A percentile compares a stretch with the other conserved stretches of the same genome.
Evolutionary conservation across 2,113 vertebrate genomes (phyloP).

Genomic region (Gasterosteus aculeatus): DNA sequence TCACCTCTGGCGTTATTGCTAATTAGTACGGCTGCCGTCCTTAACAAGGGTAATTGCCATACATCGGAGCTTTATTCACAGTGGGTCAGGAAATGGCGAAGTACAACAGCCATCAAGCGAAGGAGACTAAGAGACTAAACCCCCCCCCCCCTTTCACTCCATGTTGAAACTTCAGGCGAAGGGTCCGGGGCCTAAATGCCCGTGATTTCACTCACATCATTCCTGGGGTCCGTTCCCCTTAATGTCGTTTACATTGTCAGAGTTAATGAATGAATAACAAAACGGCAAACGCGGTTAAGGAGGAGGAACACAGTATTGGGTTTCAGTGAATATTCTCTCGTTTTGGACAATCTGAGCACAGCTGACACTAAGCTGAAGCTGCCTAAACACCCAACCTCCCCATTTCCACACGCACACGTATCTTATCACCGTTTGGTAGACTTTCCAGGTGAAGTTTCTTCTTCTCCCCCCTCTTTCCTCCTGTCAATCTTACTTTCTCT

Average conservation of each 20-base stretch:
- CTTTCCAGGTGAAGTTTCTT: conserved; percentile 39
- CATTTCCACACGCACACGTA: conserved; percentile 21
- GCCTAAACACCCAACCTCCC: conserved; percentile 27
- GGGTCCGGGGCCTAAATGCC: conserved; percentile 62
- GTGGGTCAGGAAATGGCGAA: conserved; percentile 70
- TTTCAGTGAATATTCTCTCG: conserved; percentile 51
- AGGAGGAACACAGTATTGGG: conserved; percentile 44
- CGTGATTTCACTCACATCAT: conserved; percentile 65
- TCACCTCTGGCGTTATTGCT: conserved; percentile 67
- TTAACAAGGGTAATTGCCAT: conserved; percentile 72
- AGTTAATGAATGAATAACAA: conserved; percentile 74
- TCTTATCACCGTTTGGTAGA: conserved; percentile 14
- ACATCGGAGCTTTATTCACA: conserved; percentile 73
- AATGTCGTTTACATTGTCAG: conserved; percentile 75
- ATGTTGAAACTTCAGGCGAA: conserved; percentile 42
- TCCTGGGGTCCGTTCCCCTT: conserved; percentile 48
- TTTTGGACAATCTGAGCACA: conserved; percentile 53
- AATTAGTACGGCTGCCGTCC: conserved; percentile 64
- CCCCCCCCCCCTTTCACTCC: conserved; percentile 39
- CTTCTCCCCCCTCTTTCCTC: not conserved
- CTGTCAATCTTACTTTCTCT: conserved; percentile 57
- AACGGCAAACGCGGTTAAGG: conserved; percentile 53
- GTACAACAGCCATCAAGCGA: conserved; percentile 64
- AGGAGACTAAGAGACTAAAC: conserved; percentile 61
- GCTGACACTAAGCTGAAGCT: conserved; percentile 34